phyloP scores from a whole-genome alignment of 2,888 invertebrate genomes.

The Rhagophthalmus giganteus region DNA sequence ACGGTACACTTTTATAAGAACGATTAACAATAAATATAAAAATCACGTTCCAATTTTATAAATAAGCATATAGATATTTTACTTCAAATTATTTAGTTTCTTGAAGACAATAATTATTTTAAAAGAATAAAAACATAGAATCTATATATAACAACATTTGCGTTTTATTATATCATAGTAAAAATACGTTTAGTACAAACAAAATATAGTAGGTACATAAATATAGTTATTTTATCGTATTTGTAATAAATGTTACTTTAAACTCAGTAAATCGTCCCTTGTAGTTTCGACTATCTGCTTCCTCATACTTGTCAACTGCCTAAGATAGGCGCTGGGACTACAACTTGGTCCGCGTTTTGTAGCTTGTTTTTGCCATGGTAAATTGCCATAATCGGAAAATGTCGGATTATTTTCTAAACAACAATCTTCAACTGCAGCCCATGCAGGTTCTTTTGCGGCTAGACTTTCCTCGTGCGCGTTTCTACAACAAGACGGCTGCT shows the following conservation, averaged over 20 bases:
- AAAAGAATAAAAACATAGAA: too few species aligned
- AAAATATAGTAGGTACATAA: slow-evolving; percentile 2
- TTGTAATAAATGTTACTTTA: neutral
- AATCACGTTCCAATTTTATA: too few species aligned
- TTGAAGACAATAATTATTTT: too few species aligned
- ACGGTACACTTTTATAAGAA: too few species aligned
- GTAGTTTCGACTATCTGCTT: slow-evolving; percentile 60
- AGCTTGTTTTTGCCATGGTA: slow-evolving; percentile 43
- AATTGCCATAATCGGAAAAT: slow-evolving; percentile 54
- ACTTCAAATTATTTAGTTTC: too few species aligned
- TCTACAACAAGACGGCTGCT: slow-evolving; percentile 2
- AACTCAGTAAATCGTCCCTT: slow-evolving; percentile 50
- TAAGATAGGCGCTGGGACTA: slow-evolving; percentile 62
- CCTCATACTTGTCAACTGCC: slow-evolving; percentile 61
- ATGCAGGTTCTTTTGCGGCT: slow-evolving; percentile 4
- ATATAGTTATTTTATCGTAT: neutral
- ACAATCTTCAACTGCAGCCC: slow-evolving; percentile 35
- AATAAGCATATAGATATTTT: too few species aligned
- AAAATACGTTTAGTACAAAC: slow-evolving; percentile 1
- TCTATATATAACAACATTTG: too few species aligned
- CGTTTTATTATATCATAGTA: too few species aligned
- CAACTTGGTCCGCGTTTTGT: slow-evolving; percentile 40
- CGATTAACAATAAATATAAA: too few species aligned
- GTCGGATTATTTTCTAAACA: slow-evolving; percentile 50
- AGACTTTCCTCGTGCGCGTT: slow-evolving; percentile 3